Evolutionary conservation across 1,140 invertebrate genomes (phyloP), one percentile per base, ranked within the genome.

Genomic region (Helicoverpa armigera): DNA sequence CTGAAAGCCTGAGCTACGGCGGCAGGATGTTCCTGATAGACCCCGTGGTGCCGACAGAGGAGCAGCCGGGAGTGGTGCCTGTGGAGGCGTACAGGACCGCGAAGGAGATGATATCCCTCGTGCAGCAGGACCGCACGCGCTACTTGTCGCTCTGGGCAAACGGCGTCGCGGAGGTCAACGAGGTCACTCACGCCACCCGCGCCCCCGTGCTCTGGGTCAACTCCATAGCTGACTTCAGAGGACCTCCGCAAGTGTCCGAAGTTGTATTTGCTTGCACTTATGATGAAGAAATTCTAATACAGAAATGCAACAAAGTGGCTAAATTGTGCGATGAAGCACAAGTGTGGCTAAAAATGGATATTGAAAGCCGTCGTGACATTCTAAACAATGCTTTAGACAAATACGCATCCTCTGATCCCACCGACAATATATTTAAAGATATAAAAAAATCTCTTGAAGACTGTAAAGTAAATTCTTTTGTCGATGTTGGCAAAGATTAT

Each of bases 181-280:
- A 90, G 65, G 82, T 90, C 3, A 77, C 86, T 1, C 63, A 83
- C 31, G 35, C 14, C 4, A 54, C 84, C 0, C 13, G 13, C 13
- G 31, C 84, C 4, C 75, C 61, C 12, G 63, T 88, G 2, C 78
- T 91, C 11, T 91, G 90, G 90, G 74, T 89, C 1, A 90, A 91
- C 43, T 74, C 73, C 29, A 85, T 76, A 35, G 87, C 72, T 9
- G 70, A 79, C 31, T 83, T 90, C 63, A 78, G 85, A 10, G 86
- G 83, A 0, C 85, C 88, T 3, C 69, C 79, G 0, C 23, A 77
- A 4, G 31, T 84, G 2, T 82, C 83, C 0, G 29, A 69, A 43
- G 14, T 60, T 0, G 14, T 79, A 23, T 69, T 54, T n/a, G 18
- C 53, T 5, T 4, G 14, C 29, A 70, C 35, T 10, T 10, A 13